Evolutionary conservation across 92 coral and sea anemone species (phyloP).

Genomic region (Paramuricea clavata): DNA sequence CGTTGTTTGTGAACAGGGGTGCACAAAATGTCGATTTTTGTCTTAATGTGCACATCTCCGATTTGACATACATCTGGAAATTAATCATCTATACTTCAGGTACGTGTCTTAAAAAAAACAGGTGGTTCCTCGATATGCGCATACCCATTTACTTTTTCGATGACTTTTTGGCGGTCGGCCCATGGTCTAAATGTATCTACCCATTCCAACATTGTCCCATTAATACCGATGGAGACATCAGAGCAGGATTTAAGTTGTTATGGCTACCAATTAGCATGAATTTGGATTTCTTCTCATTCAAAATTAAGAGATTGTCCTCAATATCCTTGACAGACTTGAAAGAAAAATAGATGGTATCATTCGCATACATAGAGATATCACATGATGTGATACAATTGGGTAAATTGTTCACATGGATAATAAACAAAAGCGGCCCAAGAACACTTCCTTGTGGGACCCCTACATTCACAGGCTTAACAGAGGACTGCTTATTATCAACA

Average conservation of each 20-base stretch:
- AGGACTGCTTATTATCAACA: background rate
- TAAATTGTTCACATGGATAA: background rate
- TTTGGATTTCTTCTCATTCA: background rate
- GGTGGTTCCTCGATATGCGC: constrained; percentile 33
- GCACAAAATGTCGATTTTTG: constrained; percentile 1
- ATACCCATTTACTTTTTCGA: background rate
- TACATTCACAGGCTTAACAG: background rate
- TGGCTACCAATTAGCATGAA: background rate
- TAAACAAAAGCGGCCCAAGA: background rate
- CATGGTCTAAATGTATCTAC: background rate
- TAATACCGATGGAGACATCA: background rate
- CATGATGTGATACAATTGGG: background rate
- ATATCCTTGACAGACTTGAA: background rate
- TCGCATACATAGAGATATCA: background rate
- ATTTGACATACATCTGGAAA: constrained; percentile 11
- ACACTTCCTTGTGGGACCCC: background rate
- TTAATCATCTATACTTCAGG: background rate
- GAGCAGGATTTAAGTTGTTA: background rate
- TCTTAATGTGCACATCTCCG: constrained; percentile 25
- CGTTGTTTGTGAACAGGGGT: background rate
- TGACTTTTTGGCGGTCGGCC: constrained; percentile 18
- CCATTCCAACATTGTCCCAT: background rate
- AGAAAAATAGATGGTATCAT: background rate
- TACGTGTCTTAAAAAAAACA: background rate
- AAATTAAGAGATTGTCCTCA: background rate